Evolutionary conservation across 2,113 vertebrate species (phyloP).

Genomic region (Corydoras sp.): DNA sequence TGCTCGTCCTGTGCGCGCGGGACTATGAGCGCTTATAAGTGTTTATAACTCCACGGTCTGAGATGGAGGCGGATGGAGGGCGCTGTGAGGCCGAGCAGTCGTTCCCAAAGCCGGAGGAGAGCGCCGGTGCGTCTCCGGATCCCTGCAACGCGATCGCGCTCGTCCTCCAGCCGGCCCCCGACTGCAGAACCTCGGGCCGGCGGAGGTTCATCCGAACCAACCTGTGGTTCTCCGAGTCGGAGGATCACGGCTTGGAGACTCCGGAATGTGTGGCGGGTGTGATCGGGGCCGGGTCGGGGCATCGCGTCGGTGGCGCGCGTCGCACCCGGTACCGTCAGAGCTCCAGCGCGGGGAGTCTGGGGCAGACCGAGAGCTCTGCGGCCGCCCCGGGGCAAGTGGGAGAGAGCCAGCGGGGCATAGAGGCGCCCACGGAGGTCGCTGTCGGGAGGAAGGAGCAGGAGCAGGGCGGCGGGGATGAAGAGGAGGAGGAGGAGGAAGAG

Average conservation of each 20-base stretch:
- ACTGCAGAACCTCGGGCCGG: constrained; percentile 66
- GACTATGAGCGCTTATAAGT: constrained; percentile 55
- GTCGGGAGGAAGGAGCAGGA: constrained; percentile 51
- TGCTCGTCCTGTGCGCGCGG: constrained; percentile 52
- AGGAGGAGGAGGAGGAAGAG: constrained; percentile 75
- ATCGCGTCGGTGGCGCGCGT: constrained; percentile 31
- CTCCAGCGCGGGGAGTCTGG: constrained; percentile 49
- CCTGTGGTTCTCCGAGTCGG: constrained; percentile 84
- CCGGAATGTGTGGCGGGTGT: constrained; percentile 61
- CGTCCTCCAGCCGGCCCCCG: constrained; percentile 55
- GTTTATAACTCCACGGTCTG: constrained; percentile 55
- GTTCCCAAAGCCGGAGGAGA: neutral
- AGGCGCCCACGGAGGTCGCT: constrained; percentile 32
- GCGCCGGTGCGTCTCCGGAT: constrained; percentile 13
- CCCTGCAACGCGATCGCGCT: constrained; percentile 52
- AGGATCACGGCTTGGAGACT: constrained; percentile 74
- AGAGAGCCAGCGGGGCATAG: constrained; percentile 44
- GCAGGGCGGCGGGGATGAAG: constrained; percentile 8
- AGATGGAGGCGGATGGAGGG: constrained; percentile 60
- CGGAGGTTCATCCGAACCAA: constrained; percentile 85
- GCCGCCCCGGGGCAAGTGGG: constrained; percentile 52
- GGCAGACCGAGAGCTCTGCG: constrained; percentile 47
- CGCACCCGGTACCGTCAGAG: constrained; percentile 51
- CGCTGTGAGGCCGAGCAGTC: constrained; percentile 42
- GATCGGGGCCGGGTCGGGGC: neutral